A percentile compares a stretch with the other conserved stretches of the same genome.
These are phyloP conservation scores for Conus canariensis DNA, from an alignment of 2,888 invertebrate genomes.

Conservation along the genomic window DNA sequence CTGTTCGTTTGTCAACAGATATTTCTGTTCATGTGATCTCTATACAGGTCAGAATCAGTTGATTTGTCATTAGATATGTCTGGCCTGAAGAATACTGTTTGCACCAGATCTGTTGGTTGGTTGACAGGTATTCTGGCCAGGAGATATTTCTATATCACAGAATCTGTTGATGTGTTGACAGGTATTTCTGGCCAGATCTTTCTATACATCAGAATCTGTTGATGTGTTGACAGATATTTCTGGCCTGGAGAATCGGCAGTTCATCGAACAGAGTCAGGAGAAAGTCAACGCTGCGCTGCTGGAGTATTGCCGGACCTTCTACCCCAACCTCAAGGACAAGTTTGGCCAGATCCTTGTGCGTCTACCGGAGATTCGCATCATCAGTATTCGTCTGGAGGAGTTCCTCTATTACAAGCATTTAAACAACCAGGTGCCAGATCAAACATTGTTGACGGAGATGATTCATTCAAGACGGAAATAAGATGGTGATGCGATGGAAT, in stretches of 20 bases:
- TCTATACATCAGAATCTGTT: too few relatives aligned
- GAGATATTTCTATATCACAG: too few relatives aligned
- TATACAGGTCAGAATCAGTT: too few relatives aligned
- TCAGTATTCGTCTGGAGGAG: conserved; percentile 94
- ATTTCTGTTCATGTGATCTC: too few relatives aligned
- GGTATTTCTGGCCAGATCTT: too few relatives aligned
- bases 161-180: too few relatives aligned
- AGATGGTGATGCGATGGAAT: too few relatives aligned
- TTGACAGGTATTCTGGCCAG: too few relatives aligned
- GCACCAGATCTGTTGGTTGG: too few relatives aligned
- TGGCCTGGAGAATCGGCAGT: conserved; percentile 94
- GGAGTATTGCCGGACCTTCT: conserved; percentile 95
- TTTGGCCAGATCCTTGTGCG: conserved; percentile 95
- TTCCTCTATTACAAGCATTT: conserved; percentile 97
- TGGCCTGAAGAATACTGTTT: too few relatives aligned
- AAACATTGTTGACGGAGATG: conserved; percentile 99
- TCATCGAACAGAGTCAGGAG: conserved; percentile 96
- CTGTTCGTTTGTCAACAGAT: too few relatives aligned
- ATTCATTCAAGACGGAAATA: conserved; percentile 89
- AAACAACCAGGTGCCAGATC: conserved; percentile 95
- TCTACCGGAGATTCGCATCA: conserved; percentile 94
- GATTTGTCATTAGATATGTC: too few relatives aligned
- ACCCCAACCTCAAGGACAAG: conserved; percentile 85
- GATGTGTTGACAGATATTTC: conserved; percentile 86
- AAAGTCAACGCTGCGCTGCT: conserved; percentile 96